Conservation (phyloP, 2,797 vertebrate species). For the Setipinna tenuifilis region DNA sequence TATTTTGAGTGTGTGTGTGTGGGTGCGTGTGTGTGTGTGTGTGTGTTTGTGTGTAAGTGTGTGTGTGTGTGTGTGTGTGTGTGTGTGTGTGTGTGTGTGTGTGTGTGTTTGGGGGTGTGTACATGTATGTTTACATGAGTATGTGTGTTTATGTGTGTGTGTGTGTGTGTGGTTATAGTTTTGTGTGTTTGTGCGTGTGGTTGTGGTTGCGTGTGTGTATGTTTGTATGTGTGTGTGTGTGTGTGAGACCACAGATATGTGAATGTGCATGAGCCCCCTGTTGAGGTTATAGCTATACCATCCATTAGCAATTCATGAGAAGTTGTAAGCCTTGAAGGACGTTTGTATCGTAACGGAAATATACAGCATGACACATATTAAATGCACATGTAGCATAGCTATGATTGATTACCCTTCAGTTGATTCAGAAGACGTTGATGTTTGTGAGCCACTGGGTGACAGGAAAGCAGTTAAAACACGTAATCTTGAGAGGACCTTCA, state of each 20-base stretch:
- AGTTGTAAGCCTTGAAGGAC: slow-evolving; percentile 9
- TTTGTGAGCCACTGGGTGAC: background rate
- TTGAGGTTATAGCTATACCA: background rate
- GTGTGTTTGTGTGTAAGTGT: no score
- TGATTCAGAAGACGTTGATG: background rate
- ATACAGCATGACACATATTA: background rate
- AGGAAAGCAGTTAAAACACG: background rate
- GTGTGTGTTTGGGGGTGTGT: background rate
- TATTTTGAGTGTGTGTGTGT: background rate
- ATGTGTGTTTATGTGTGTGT: slow-evolving; percentile 11
- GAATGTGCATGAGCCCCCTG: background rate
- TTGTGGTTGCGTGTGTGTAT: background rate
- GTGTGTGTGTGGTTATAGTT: background rate
- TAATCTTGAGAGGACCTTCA: slow-evolving; percentile 6
- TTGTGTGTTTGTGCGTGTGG: background rate
- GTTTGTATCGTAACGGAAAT: background rate
- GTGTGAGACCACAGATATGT: background rate
- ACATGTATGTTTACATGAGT: background rate
- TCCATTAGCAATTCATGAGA: slow-evolving; percentile 22
- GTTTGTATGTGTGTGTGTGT: background rate
- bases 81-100: background rate
- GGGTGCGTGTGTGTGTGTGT: background rate
- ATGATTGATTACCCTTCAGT: background rate
- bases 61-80: background rate
- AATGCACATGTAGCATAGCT: background rate